Base-by-base conservation (phyloP, 1,140 invertebrate genomes). In the Megalonaias nervosa region DNA sequence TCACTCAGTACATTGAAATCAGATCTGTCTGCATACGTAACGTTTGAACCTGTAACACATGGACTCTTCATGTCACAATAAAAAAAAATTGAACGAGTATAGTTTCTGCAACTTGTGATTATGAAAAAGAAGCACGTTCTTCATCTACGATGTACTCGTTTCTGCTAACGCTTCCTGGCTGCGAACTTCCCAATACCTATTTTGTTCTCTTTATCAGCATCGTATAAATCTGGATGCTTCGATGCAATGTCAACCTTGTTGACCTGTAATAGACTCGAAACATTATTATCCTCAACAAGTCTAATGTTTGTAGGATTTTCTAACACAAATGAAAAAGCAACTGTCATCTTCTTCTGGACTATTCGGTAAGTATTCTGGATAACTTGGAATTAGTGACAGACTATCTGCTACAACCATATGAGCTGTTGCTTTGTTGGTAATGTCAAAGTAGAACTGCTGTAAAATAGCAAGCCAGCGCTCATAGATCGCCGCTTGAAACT, bases 381-480 rank as follows among this genome's bases (percentile, higher is more conserved):
- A 58, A 19, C 2, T 58, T 59, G 38, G 0, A 2, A 3, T 58
- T 14, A 15, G 17, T 38, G 56, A 1, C 1, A 59, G 21, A 14
- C 12, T 70, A 19, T 58, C 55, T 57, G 31, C 5, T 9, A 61
- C 11, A 26, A 72, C 55, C 1, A n/a, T 61, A 17, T 59, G 9
- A 17, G 16, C 19, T 16, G 71, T 23, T 64, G 67, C 23, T 64
- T 68, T 74, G 21, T 74, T 19, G 14, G 23, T 56, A 62, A 74
- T 72, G 19, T 58, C 71, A 21, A 59, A 73, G 19, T 67, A 5
- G 23, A 74, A 67, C 14, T 67, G 62, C 26, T 74, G 65, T 15
- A 67, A 69, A 48, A 78, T 78, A 6, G 76, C 61, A 19, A 78
- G 23, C 76, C 76, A 78, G 56, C 65, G 57, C 74, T 68, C 71